Evolutionary conservation across 64 coral and sea anemone genomes (phyloP).

Genomic region (Platygyra sinensis): DNA sequence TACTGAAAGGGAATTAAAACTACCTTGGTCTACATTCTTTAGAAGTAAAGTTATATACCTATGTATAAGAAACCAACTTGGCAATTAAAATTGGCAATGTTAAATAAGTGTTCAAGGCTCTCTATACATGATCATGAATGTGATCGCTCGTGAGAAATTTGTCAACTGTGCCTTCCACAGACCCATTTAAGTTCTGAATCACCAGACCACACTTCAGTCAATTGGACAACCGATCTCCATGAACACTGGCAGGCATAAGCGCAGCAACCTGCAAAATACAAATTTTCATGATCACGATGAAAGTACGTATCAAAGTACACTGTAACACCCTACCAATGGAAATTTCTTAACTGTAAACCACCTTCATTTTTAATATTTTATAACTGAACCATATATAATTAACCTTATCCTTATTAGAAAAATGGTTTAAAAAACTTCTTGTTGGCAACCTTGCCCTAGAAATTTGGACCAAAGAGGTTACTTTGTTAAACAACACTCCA

Average conservation of each 20-base stretch:
- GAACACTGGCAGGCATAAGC: conserved; percentile 98
- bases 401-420: too few relatives aligned
- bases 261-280: conserved; percentile 68
- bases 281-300: too few relatives aligned
- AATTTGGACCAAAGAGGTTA: too few relatives aligned
- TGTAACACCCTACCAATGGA: too few relatives aligned
- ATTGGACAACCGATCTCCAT: conserved; percentile 76
- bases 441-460: too few relatives aligned
- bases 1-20: neutral
- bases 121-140: neutral
- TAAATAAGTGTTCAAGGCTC: neutral
- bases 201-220: conserved; percentile 67
- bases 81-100: neutral
- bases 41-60: neutral
- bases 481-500: neutral
- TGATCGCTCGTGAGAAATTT: neutral
- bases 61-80: neutral
- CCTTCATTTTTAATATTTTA: too few relatives aligned
- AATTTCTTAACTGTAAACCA: too few relatives aligned
- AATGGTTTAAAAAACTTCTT: too few relatives aligned
- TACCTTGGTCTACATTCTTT: neutral
- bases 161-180: conserved; percentile 93
- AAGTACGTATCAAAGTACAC: too few relatives aligned
- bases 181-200: conserved; percentile 92
- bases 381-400: too few relatives aligned